Evolutionary conservation across 30 jellyfish, hydroid and myxozoan species (phyloP).

Genomic region (Aurelia aurita): DNA sequence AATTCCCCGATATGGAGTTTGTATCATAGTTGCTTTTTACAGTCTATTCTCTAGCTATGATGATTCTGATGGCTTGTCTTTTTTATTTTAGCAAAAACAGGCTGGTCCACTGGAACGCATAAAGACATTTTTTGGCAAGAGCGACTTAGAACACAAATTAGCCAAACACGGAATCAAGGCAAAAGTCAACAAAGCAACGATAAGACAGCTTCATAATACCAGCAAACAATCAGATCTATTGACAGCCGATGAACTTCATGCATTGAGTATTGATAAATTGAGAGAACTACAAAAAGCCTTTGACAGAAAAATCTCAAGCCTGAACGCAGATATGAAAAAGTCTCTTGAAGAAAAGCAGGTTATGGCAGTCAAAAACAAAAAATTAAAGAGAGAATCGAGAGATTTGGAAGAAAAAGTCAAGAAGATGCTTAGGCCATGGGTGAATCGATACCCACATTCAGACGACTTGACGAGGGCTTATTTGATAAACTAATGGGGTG

Average conservation of each 20-base stretch:
- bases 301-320: neutral
- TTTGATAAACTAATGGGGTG: neutral
- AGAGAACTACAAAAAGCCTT: constrained; percentile 12
- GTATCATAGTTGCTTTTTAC: too few species aligned
- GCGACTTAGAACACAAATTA: constrained; percentile 41
- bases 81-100: neutral
- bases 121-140: constrained; percentile 21
- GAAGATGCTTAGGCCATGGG: constrained; percentile 43
- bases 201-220: constrained; percentile 15
- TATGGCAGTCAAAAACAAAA: constrained; percentile 23
- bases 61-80: too few species aligned
- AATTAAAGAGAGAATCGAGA: constrained; percentile 28
- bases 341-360: constrained; percentile 25
- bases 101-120: neutral
- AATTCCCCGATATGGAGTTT: too few species aligned
- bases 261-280: constrained; percentile 59
- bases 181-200: constrained; percentile 20
- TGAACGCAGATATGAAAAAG: constrained; percentile 38
- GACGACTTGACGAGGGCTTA: constrained; percentile 46
- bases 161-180: constrained; percentile 35
- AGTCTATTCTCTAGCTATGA: too few species aligned
- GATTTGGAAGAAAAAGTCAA: constrained; percentile 47
- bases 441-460: constrained; percentile 62
- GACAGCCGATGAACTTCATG: constrained; percentile 66
- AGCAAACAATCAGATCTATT: constrained; percentile 49